phyloP scores from a whole-genome alignment of 2,797 vertebrate species.

The Tamandua tetradactyla region DNA sequence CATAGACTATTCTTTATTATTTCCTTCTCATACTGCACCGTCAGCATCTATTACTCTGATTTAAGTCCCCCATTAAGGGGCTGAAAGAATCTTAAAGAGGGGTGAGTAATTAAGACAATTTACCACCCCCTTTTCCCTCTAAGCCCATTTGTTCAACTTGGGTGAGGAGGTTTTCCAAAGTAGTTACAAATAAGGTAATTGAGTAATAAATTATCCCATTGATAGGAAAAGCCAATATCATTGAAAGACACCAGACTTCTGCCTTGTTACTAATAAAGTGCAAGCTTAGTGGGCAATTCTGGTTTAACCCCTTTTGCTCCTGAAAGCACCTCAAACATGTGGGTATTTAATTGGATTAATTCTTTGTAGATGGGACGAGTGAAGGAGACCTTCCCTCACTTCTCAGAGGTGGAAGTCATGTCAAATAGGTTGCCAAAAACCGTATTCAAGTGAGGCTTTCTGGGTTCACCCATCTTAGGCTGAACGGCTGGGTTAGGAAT shows the following conservation, averaged over 20 bases:
- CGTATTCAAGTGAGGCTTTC: neutral
- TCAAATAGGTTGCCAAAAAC: neutral
- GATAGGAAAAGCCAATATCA: conserved; percentile 65
- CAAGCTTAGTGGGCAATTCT: conserved; percentile 1
- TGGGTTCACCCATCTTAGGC: neutral
- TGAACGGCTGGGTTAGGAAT: neutral
- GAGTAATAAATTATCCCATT: conserved; percentile 70
- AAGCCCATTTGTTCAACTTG: conserved; percentile 57
- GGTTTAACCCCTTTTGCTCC: neutral
- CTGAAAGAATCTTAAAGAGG: conserved; percentile 69
- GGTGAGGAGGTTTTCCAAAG: conserved; percentile 42
- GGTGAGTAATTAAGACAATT: conserved; percentile 76
- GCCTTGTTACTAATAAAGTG: neutral
- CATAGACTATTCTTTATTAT: no score
- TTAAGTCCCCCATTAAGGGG: neutral
- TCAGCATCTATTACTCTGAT: neutral
- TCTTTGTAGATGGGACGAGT: neutral
- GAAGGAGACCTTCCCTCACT: neutral
- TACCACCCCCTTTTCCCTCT: conserved; percentile 59
- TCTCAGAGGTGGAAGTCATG: neutral
- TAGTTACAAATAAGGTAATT: conserved; percentile 74
- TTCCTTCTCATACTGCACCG: neutral
- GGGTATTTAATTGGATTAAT: neutral
- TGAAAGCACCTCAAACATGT: neutral
- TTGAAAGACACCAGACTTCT: conserved; percentile 19